A percentile compares a stretch with the other conserved stretches of the same genome.
Evolutionary conservation across 92 coral and sea anemone species (phyloP).

Genomic region (Epizoanthus stellaris): DNA sequence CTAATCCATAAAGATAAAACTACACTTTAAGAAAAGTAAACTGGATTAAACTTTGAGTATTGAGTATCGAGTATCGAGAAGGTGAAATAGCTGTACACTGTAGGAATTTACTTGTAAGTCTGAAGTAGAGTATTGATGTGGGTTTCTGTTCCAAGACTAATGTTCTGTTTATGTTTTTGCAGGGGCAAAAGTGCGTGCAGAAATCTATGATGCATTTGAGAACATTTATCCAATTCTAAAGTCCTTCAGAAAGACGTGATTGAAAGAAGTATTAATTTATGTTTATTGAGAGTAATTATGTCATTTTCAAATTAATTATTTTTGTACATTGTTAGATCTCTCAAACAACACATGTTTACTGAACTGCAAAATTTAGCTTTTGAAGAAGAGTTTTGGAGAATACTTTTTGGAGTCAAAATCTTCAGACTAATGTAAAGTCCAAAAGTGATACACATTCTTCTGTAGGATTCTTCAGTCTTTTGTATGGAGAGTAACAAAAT

Average conservation of each 20-base stretch:
- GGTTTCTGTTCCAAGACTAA: not conserved
- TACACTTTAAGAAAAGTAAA: no score
- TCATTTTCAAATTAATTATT: not conserved
- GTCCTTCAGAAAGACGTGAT: constrained; percentile 95
- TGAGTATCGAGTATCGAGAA: no score
- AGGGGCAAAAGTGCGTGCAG: constrained; percentile 98
- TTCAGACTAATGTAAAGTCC: no score
- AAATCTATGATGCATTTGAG: constrained; percentile 99
- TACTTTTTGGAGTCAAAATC: no score
- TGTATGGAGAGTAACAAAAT: no score
- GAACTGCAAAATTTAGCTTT: not conserved
- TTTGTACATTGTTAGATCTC: constrained; percentile 3
- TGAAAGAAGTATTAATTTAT: not conserved
- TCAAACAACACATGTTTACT: not conserved
- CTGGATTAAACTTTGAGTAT: no score
- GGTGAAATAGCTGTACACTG: no score
- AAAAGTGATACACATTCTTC: no score
- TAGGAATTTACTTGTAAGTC: not conserved
- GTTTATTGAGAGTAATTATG: not conserved
- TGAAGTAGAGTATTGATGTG: not conserved
- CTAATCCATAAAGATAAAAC: no score
- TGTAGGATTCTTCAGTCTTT: no score
- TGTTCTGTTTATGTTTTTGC: constrained; percentile 10
- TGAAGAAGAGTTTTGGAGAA: no score
- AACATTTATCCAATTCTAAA: constrained; percentile 97